Conservation (phyloP, 1,140 invertebrate species). For the Brachionus asplanchnoidis region DNA sequence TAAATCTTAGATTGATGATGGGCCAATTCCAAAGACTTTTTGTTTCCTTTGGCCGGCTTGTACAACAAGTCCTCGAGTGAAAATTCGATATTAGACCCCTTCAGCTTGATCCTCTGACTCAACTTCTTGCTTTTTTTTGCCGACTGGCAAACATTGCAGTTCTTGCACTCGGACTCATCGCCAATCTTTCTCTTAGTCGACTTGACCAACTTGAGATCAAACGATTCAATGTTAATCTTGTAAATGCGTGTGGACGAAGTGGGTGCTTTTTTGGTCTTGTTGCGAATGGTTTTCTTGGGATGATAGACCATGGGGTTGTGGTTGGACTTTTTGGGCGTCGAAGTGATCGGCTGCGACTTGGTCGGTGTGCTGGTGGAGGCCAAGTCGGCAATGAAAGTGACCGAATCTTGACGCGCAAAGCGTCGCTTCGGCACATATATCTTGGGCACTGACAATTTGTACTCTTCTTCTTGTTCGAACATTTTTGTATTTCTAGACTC, state of each 20-base stretch:
- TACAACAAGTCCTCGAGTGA: slow-evolving; percentile 5
- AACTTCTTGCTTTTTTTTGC: not conserved
- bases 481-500: not conserved
- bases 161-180: not conserved
- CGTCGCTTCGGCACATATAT: not conserved
- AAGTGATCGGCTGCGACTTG: slow-evolving; percentile 20
- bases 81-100: slow-evolving; percentile 19
- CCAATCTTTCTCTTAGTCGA: not conserved
- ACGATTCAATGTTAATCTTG: slow-evolving; percentile 20
- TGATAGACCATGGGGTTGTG: slow-evolving; percentile 33
- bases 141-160: not conserved
- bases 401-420: not conserved
- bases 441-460: not conserved
- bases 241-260: not conserved
- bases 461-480: slow-evolving; percentile 11
- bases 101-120: not conserved
- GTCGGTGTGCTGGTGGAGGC: slow-evolving; percentile 12
- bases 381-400: slow-evolving; percentile 37
- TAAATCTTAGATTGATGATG: slow-evolving; percentile 9
- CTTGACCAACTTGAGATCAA: not conserved
- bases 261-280: slow-evolving; percentile 28
- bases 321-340: slow-evolving; percentile 32
- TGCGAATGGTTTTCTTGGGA: slow-evolving; percentile 20
- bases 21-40: not conserved
- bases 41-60: not conserved